A percentile compares a stretch with the other conserved stretches of the same genome.
Evolutionary conservation across 2,888 invertebrate species (phyloP).

Genomic region (Drosophila trichaetosa): DNA sequence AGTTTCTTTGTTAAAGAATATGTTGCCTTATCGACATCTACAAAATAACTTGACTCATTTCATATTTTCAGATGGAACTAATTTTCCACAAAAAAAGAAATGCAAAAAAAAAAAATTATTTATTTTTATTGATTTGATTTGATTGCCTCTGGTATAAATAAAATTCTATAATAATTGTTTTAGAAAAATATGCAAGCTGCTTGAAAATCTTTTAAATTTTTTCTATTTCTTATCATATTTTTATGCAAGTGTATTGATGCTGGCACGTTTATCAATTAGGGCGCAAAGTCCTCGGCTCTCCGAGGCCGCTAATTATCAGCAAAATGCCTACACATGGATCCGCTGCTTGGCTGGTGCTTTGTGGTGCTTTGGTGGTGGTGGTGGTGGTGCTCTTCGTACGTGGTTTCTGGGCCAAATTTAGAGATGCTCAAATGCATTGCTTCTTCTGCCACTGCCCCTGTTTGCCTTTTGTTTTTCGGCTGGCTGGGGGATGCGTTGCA

Average conservation of each 20-base stretch:
- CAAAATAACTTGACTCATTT: not conserved
- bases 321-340: conserved; percentile 74
- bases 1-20: not conserved
- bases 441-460: conserved; percentile 17
- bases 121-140: not conserved
- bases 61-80: too few species aligned
- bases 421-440: conserved; percentile 63
- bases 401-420: conserved; percentile 72
- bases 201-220: not conserved
- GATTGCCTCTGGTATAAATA: not conserved
- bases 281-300: conserved; percentile 60
- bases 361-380: conserved; percentile 12
- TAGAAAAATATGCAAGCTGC: not conserved
- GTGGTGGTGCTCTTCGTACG: conserved; percentile 9
- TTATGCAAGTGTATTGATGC: conserved; percentile 11
- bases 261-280: conserved; percentile 76
- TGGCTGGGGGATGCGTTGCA: conserved; percentile 44
- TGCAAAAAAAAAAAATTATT: not conserved
- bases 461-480: conserved; percentile 15
- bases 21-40: not conserved
- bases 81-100: too few species aligned
- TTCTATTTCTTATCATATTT: not conserved
- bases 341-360: conserved; percentile 15
- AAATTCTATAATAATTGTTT: not conserved
- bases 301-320: conserved; percentile 71